phyloP scores from a whole-genome alignment of 2,888 invertebrate species.

The Amblyteles armatorius region DNA sequence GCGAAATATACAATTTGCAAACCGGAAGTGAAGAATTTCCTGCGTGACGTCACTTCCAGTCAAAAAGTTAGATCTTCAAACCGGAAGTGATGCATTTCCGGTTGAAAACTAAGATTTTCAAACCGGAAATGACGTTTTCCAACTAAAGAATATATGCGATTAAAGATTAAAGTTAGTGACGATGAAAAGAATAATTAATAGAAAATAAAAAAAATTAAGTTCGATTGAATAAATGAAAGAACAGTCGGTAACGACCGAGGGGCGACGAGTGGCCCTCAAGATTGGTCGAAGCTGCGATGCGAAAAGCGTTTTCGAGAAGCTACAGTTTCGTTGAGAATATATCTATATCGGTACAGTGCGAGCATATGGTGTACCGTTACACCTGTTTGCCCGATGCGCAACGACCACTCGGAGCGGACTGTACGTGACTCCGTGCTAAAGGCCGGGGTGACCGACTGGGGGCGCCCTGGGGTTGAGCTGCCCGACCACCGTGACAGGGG shows the following conservation, averaged over 20 bases:
- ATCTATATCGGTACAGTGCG: conserved; percentile 39
- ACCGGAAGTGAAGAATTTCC: background rate
- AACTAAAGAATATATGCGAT: no score
- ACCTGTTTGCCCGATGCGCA: conserved; percentile 55
- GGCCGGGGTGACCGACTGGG: conserved; percentile 53
- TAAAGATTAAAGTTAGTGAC: no score
- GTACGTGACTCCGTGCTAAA: conserved; percentile 50
- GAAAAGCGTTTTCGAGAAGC: background rate
- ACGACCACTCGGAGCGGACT: conserved; percentile 46
- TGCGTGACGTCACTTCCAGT: no score
- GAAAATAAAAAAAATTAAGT: no score
- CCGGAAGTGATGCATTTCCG: background rate
- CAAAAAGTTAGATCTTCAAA: no score
- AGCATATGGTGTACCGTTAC: conserved; percentile 65
- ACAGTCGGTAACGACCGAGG: no score
- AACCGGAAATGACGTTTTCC: no score
- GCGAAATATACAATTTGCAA: background rate
- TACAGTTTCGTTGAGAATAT: background rate
- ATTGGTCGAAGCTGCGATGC: background rate
- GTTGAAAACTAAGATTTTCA: no score
- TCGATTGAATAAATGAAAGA: no score
- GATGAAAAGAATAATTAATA: no score
- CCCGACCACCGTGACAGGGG: conserved; percentile 62
- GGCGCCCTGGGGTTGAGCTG: conserved; percentile 57
- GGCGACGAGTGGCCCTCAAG: no score